Percentiles rank a stretch among this genome's conserved stretches.
These are phyloP conservation scores for Tetragnatha montana DNA, from an alignment of 2,888 invertebrate genomes.

Conservation along the genomic window DNA sequence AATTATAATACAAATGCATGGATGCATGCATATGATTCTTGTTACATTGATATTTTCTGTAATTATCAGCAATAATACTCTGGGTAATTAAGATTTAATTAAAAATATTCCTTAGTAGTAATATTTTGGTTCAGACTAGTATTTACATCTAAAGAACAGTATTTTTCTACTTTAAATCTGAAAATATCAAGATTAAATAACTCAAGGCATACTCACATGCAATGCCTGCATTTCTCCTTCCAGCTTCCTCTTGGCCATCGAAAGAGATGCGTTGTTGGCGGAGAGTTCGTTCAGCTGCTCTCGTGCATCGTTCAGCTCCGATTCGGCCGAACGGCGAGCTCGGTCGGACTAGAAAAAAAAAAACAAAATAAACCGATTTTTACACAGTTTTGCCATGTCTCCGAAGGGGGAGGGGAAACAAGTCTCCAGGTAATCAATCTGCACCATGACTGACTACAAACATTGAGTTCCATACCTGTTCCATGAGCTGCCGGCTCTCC, in stretches of 20 bases:
- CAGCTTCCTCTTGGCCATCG: constrained; percentile 99
- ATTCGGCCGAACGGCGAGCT: constrained; percentile 97
- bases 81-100: no score
- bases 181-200: no score
- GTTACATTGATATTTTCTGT: no score
- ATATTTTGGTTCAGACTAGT: no score
- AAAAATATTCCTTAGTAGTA: no score
- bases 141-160: no score
- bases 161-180: no score
- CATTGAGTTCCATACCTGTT: constrained; percentile 82
- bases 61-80: no score
- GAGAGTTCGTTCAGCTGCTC: constrained; percentile 98
- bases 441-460: neutral
- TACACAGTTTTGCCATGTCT: no score
- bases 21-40: no score
- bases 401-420: no score
- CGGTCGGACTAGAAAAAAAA: constrained; percentile 84
- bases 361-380: neutral
- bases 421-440: neutral
- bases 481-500: constrained; percentile 96
- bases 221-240: constrained; percentile 98
- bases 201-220: constrained; percentile 83
- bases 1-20: no score
- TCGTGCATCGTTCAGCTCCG: constrained; percentile 97
- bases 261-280: constrained; percentile 94